phyloP scores from a whole-genome alignment of 2,888 invertebrate genomes.

The Amphipyra berbera region DNA sequence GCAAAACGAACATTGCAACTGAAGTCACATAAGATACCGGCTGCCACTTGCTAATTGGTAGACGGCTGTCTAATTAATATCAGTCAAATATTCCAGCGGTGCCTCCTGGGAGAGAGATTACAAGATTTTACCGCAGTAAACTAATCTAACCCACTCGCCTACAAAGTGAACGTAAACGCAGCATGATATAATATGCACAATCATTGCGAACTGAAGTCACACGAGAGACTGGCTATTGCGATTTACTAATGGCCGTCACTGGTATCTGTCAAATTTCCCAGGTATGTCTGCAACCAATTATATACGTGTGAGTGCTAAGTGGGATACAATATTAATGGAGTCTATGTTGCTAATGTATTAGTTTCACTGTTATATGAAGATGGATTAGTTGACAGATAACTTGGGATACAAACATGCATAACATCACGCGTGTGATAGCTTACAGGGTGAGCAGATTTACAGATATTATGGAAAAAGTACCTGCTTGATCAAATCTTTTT shows the following conservation, averaged over 20 bases:
- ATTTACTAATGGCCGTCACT: constrained; percentile 23
- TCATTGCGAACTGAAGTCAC: constrained; percentile 21
- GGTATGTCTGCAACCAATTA: constrained; percentile 23
- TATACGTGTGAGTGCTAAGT: constrained; percentile 24
- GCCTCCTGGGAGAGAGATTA: too few species aligned
- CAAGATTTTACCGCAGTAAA: too few species aligned
- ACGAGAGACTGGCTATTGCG: constrained; percentile 28
- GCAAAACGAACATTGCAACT: too few species aligned
- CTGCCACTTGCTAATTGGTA: too few species aligned
- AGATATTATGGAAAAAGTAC: too few species aligned
- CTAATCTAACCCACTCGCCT: constrained; percentile 2
- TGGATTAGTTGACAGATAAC: constrained; percentile 11
- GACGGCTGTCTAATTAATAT: too few species aligned
- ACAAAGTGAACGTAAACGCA: constrained; percentile 3
- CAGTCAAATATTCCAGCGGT: too few species aligned
- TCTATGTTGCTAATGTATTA: constrained; percentile 21
- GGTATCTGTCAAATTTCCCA: constrained; percentile 33
- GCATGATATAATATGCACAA: constrained; percentile 33
- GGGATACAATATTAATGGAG: constrained; percentile 28
- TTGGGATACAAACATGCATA: neutral
- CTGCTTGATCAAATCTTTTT: too few species aligned
- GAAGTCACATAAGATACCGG: too few species aligned
- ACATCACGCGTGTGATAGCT: neutral
- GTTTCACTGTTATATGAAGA: constrained; percentile 11
- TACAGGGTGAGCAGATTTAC: too few species aligned